Evolutionary conservation across 2,797 vertebrate species (phyloP).

Genomic region (Vespertilio murinus): DNA sequence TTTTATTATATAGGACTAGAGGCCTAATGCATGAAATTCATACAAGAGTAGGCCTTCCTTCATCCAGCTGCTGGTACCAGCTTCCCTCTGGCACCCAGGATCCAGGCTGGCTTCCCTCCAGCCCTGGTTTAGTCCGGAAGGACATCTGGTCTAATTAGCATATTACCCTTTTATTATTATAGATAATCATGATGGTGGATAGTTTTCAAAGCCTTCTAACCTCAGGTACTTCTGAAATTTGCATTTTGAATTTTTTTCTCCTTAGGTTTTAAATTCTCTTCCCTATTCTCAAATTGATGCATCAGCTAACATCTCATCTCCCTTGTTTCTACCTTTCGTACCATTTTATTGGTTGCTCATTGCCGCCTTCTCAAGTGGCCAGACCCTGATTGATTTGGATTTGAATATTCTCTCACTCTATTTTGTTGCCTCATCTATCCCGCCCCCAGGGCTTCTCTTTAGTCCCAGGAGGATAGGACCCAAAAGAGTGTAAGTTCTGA

Average conservation of each 20-base stretch:
- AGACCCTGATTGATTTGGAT: not conserved
- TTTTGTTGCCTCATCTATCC: not conserved
- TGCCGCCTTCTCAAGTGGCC: not conserved
- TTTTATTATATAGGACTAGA: too few relatives aligned
- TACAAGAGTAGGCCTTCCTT: too few relatives aligned
- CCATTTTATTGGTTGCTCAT: not conserved
- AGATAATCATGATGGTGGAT: not conserved
- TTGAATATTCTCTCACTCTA: not conserved
- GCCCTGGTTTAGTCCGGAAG: too few relatives aligned
- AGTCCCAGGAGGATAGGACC: not conserved
- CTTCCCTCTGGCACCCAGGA: too few relatives aligned
- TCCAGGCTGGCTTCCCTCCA: too few relatives aligned
- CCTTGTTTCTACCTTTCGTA: not conserved
- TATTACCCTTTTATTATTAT: too few relatives aligned
- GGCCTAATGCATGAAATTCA: too few relatives aligned
- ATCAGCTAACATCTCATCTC: not conserved
- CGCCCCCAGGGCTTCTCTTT: not conserved
- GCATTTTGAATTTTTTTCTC: not conserved
- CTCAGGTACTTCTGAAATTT: not conserved
- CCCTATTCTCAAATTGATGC: not conserved
- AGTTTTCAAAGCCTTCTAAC: not conserved
- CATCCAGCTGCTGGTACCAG: fast-evolving
- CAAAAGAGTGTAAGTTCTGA: not conserved
- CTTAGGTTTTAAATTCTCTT: constrained; percentile 7
- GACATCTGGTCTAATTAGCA: too few relatives aligned